Evolutionary conservation across 1,140 invertebrate species (phyloP).

Genomic region (Brachionus plicatilis): DNA sequence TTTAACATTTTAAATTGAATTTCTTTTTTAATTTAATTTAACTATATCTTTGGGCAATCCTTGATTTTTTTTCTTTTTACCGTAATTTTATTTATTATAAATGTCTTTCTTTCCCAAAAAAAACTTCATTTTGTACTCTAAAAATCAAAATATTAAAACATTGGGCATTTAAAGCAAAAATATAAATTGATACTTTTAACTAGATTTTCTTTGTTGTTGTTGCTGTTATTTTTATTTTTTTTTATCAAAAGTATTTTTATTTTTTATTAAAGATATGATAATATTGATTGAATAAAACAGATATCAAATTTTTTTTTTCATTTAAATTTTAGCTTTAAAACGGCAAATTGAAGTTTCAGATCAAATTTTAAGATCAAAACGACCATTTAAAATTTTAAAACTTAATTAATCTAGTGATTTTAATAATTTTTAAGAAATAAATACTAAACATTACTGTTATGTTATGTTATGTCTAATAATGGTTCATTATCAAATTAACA

Average conservation of each 20-base stretch:
- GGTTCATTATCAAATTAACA: too few species aligned
- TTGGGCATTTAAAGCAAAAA: background rate
- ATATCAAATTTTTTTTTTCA: background rate
- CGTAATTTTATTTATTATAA: constrained; percentile 25
- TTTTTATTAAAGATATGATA: constrained; percentile 31
- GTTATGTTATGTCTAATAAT: too few species aligned
- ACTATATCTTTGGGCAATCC: background rate
- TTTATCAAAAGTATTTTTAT: constrained; percentile 26
- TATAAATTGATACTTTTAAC: background rate
- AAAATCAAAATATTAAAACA: background rate
- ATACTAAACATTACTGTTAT: too few species aligned
- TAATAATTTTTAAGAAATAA: too few species aligned
- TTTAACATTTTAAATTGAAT: background rate
- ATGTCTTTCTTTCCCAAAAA: background rate
- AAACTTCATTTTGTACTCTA: background rate
- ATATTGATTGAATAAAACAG: constrained; percentile 15
- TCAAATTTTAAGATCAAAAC: too few species aligned
- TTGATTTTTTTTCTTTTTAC: background rate
- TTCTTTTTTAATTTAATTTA: background rate
- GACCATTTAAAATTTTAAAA: too few species aligned
- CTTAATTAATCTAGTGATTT: too few species aligned
- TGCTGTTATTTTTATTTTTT: background rate
- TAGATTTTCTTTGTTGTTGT: constrained; percentile 27
- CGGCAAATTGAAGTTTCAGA: too few species aligned
- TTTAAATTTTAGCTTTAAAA: background rate